A percentile compares a stretch with the other conserved stretches of the same genome.
phyloP scores from a whole-genome alignment of 2,888 invertebrate species.

The Rhagium mordax region DNA sequence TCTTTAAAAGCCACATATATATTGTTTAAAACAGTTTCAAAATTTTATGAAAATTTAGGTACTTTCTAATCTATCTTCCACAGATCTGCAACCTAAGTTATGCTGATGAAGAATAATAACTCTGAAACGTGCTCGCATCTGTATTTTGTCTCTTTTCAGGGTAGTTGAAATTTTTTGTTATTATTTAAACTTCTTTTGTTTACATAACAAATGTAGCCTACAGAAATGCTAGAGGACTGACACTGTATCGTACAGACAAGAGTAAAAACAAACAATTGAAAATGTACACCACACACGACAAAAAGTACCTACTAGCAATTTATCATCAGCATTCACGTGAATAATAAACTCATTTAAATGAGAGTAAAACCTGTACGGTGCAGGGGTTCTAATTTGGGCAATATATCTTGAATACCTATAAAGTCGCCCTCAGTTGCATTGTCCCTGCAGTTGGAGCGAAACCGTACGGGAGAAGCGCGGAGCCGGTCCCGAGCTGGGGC shows the following conservation, averaged over 20 bases:
- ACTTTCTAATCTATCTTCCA: too few species aligned
- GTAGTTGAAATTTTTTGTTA: too few species aligned
- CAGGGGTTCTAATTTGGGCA: conserved; percentile 59
- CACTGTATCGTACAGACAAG: background rate
- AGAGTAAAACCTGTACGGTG: conserved; percentile 58
- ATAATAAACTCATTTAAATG: conserved; percentile 61
- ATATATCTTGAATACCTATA: conserved; percentile 64
- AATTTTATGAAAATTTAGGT: too few species aligned
- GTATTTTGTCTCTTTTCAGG: too few species aligned
- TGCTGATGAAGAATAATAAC: too few species aligned
- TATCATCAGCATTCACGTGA: conserved; percentile 47
- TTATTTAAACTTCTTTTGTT: too few species aligned
- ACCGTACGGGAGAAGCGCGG: conserved; percentile 38
- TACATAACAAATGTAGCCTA: background rate
- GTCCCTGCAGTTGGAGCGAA: conserved; percentile 54
- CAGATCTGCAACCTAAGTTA: too few species aligned
- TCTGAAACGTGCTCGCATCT: too few species aligned
- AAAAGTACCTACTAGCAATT: conserved; percentile 39
- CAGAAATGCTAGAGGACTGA: background rate
- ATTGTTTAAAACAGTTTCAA: too few species aligned
- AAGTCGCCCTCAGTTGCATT: conserved; percentile 58
- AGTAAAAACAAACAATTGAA: conserved; percentile 39
- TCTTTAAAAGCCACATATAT: too few species aligned
- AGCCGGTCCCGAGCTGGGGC: conserved; percentile 45
- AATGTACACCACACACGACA: conserved; percentile 31